Conservation (phyloP, 1,140 invertebrate genomes). For the Littorina saxatilis region DNA sequence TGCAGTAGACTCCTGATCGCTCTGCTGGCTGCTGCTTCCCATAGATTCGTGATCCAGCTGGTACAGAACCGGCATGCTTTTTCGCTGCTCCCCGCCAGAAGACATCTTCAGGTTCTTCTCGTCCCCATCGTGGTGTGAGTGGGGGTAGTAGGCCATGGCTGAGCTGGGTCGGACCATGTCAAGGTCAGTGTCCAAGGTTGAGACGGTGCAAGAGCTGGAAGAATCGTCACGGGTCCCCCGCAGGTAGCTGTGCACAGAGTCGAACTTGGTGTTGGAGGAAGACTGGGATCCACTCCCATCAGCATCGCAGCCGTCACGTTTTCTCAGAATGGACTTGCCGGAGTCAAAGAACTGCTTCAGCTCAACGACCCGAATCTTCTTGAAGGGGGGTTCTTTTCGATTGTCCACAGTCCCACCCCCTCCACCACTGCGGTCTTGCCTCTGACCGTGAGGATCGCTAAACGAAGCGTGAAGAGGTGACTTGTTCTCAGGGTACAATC, state of each 20-base stretch:
- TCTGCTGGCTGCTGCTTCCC: constrained; percentile 55
- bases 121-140: constrained; percentile 40
- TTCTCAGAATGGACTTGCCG: constrained; percentile 53
- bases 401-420: constrained; percentile 24
- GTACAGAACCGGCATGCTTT: constrained; percentile 55
- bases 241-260: constrained; percentile 33
- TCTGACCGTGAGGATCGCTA: constrained; percentile 28
- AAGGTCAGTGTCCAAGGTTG: constrained; percentile 41
- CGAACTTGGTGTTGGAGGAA: constrained; percentile 35
- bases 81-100: constrained; percentile 45
- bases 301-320: constrained; percentile 48
- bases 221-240: constrained; percentile 41
- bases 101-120: constrained; percentile 42
- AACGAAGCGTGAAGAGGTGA: constrained; percentile 17
- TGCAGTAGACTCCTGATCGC: constrained; percentile 60
- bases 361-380: constrained; percentile 66
- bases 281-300: constrained; percentile 45
- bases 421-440: constrained; percentile 4
- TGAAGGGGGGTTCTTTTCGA: constrained; percentile 65
- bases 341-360: constrained; percentile 66
- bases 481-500: neutral
- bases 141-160: constrained; percentile 49
- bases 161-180: constrained; percentile 51
- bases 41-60: constrained; percentile 61
- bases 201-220: constrained; percentile 46